Evolutionary conservation across 2,888 invertebrate genomes (phyloP).

Genomic region (Mimumesa dahlbomi): DNA sequence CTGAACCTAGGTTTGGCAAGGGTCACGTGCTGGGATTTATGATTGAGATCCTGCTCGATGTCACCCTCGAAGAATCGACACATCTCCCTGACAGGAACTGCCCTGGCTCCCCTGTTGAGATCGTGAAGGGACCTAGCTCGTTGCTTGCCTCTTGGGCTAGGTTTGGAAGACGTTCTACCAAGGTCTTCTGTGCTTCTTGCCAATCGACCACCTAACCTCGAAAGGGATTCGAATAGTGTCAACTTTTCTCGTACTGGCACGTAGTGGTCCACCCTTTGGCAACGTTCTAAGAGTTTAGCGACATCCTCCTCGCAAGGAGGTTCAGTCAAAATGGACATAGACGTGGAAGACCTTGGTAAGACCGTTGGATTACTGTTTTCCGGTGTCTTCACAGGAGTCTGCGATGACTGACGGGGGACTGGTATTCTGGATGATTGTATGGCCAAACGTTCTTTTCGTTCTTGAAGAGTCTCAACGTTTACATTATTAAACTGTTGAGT

Average conservation of each 20-base stretch:
- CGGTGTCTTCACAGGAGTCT: slow-evolving; percentile 8
- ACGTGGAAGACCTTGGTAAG: slow-evolving; percentile 40
- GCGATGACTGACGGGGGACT: slow-evolving; percentile 49
- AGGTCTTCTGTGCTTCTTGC: slow-evolving; percentile 86
- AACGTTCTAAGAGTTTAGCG: slow-evolving; percentile 81
- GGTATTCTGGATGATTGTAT: slow-evolving; percentile 65
- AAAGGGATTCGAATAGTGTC: slow-evolving; percentile 86
- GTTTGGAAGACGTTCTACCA: slow-evolving; percentile 78
- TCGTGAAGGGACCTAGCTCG: slow-evolving; percentile 87
- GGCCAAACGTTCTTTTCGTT: slow-evolving; percentile 66
- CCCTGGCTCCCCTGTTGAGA: slow-evolving; percentile 81
- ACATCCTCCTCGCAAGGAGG: slow-evolving; percentile 79
- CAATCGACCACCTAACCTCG: slow-evolving; percentile 83
- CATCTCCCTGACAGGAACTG: slow-evolving; percentile 85
- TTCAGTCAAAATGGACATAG: slow-evolving; percentile 53
- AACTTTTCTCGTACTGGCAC: slow-evolving; percentile 87
- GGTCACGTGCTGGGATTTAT: slow-evolving; percentile 10
- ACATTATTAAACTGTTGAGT: slow-evolving; percentile 20
- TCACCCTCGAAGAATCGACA: slow-evolving; percentile 87
- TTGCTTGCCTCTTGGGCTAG: slow-evolving; percentile 81
- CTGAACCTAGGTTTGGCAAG: slow-evolving; percentile 61
- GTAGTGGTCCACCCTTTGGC: slow-evolving; percentile 84
- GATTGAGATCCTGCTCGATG: slow-evolving; percentile 41
- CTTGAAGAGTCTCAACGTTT: slow-evolving; percentile 64
- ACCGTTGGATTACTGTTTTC: slow-evolving; percentile 17